These are phyloP conservation scores for Haemorhous mexicanus DNA, from an alignment of 2,113 vertebrate genomes.

Conservation along the genomic window DNA sequence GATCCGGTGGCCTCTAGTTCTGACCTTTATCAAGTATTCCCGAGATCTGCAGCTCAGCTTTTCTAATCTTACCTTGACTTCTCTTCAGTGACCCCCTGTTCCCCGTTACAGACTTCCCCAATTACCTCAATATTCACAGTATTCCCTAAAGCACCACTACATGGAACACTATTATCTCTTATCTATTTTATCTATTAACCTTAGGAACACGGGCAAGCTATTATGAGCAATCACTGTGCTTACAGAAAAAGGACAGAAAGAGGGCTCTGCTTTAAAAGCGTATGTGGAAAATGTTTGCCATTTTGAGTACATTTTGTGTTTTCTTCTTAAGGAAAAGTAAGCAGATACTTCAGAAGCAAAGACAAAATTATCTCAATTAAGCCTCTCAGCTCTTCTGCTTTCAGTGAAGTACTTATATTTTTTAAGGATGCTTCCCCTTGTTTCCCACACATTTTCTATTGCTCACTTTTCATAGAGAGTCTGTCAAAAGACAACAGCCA, in stretches of 20 bases:
- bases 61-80: slow-evolving; percentile 32
- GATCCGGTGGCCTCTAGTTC: background rate
- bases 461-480: background rate
- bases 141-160: slow-evolving; percentile 24
- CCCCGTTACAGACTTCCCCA: background rate
- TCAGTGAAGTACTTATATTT: background rate
- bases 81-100: background rate
- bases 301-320: background rate
- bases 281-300: background rate
- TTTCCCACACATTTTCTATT: background rate
- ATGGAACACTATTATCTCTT: slow-evolving; percentile 15
- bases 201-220: background rate
- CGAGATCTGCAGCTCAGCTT: slow-evolving; percentile 4
- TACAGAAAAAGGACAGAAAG: background rate
- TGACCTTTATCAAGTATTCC: slow-evolving; percentile 20
- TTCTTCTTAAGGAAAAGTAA: background rate
- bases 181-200: slow-evolving; percentile 47
- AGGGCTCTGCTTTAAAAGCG: background rate
- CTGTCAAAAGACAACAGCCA: background rate
- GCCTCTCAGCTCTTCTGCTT: background rate
- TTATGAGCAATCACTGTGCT: background rate
- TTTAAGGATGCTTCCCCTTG: background rate
- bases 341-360: background rate
- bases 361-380: background rate
- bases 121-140: slow-evolving; percentile 37